Evolutionary conservation across 2,113 vertebrate species (phyloP), one percentile per base, ranked within the genome.

Genomic region (Trochalopteron elliotii): DNA sequence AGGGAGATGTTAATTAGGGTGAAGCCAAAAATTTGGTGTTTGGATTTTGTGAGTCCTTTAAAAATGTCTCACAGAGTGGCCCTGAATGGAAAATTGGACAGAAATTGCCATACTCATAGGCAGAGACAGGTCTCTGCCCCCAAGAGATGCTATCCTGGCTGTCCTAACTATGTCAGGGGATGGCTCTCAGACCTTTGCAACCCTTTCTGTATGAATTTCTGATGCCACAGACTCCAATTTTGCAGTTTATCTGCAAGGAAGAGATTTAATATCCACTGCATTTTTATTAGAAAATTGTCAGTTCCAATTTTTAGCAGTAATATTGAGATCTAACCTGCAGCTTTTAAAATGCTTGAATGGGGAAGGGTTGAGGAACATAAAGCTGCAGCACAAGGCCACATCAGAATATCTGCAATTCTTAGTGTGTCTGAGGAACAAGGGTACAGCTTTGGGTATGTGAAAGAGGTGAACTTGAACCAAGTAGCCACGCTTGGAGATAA

Each of bases 241-340:
- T 90, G 35, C 53, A 60, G 63, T 55, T 88, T 93, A 74, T 80
- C 50, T 90, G 12, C 63, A 76, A 75, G 85, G 40, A 63, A 65
- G 67, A 53, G 42, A 85, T 88, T 86, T 72, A 93, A 40, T 13
- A 77, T 42, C n/a, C 33, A 11, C 28, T 70, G 75, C 33, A 83
- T 90, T 92, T 96, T 90, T 92, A 69, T 70, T 83, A 88, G 55
- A 49, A 74, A 57, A 57, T 55, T 86, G 55, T 77, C 68, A 42
- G 53, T 87, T 92, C 33, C 33, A 47, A 59, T 59, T 86, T 94
- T 88, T 53, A 70, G 50, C 39, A 70, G 78, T 28, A 76, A 65
- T 53, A 53, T 16, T 79, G 70, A 90, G 70, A 44, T 64, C 28
- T 65, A 56, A 21, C 33, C 47, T 60, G 31, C 30, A 91, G 67